phyloP scores from a whole-genome alignment of 2,888 invertebrate species.

The Litoditis marina region DNA sequence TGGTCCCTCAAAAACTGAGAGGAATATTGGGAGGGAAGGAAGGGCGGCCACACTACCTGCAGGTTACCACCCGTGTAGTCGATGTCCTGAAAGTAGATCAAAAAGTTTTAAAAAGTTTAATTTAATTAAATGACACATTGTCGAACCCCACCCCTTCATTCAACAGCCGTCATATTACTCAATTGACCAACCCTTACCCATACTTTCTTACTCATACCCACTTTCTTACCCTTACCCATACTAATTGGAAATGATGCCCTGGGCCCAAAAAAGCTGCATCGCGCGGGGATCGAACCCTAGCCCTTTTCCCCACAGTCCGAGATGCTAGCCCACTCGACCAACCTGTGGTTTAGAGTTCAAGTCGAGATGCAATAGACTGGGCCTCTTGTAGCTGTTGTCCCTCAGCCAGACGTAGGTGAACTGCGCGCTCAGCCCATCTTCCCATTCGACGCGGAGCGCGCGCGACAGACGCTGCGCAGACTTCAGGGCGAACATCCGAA shows the following conservation, averaged over 20 bases:
- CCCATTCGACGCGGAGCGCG: conserved; percentile 49
- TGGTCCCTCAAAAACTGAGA: conserved; percentile 47
- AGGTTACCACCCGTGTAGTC: conserved; percentile 28
- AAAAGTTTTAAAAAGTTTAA: too few species aligned
- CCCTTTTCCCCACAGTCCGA: too few species aligned
- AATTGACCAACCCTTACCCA: too few species aligned
- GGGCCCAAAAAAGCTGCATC: too few species aligned
- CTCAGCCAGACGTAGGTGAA: conserved; percentile 51
- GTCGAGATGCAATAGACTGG: conserved; percentile 49
- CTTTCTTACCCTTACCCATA: too few species aligned
- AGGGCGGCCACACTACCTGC: conserved; percentile 47
- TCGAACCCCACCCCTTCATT: too few species aligned
- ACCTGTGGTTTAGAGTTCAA: conserved; percentile 43
- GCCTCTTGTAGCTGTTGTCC: conserved; percentile 43
- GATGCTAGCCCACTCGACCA: not conserved
- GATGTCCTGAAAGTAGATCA: conserved; percentile 15
- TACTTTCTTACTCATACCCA: too few species aligned
- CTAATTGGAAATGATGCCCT: too few species aligned
- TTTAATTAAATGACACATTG: too few species aligned
- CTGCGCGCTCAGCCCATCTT: conserved; percentile 43
- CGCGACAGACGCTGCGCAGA: conserved; percentile 36
- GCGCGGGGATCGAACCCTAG: too few species aligned
- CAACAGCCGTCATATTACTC: too few species aligned
- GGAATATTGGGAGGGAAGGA: conserved; percentile 36
- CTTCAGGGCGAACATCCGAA: conserved; percentile 25